phyloP scores from a whole-genome alignment of 2,888 invertebrate genomes.

The Heliconius ismenius region DNA sequence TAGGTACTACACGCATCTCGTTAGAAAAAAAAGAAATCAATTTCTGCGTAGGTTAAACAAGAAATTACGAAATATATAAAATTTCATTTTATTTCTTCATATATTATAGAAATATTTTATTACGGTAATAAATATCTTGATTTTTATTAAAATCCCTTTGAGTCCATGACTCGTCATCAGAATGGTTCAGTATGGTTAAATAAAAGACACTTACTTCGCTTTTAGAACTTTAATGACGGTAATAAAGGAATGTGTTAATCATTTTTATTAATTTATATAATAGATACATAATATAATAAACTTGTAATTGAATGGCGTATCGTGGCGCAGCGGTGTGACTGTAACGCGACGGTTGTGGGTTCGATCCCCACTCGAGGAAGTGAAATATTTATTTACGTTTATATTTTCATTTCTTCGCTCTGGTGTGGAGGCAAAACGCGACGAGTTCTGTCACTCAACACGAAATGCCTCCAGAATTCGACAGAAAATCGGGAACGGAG shows the following conservation, averaged over 20 bases:
- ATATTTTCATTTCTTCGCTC: too few relatives aligned
- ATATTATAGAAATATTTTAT: not conserved
- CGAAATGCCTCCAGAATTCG: too few relatives aligned
- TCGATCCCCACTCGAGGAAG: too few relatives aligned
- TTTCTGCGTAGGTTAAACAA: not conserved
- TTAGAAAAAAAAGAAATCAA: not conserved
- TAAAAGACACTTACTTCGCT: not conserved
- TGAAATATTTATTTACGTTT: too few relatives aligned
- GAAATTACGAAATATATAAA: not conserved
- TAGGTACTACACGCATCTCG: not conserved
- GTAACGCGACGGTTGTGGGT: too few relatives aligned
- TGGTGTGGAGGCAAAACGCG: too few relatives aligned
- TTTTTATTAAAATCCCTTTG: not conserved
- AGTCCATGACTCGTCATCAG: not conserved
- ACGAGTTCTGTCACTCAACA: too few relatives aligned
- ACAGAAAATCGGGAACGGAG: too few relatives aligned
- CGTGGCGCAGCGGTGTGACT: too few relatives aligned
- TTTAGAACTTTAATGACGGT: not conserved
- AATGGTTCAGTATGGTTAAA: not conserved
- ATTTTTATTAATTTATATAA: not conserved
- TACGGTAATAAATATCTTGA: not conserved
- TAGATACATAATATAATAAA: not conserved
- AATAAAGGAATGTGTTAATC: not conserved
- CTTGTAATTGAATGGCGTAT: too few relatives aligned
- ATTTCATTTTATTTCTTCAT: not conserved